Conservation (phyloP, 1,140 invertebrate genomes). For the Brachionus rotundiformis region DNA sequence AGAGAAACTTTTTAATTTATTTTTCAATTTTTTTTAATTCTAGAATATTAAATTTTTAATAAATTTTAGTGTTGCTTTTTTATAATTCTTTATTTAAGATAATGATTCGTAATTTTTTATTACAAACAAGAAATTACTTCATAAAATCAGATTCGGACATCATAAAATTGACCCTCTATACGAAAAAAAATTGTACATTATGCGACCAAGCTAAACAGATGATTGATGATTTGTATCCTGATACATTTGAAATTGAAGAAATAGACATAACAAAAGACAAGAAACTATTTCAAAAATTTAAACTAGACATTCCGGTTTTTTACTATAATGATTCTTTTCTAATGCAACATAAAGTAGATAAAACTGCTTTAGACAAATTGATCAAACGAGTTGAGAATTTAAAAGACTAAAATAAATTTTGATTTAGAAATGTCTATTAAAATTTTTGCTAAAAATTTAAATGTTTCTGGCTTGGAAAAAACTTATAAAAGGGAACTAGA, state of each 20-base stretch:
- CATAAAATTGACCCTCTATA: slow-evolving; percentile 74
- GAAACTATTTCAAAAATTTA: slow-evolving; percentile 74
- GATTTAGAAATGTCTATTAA: slow-evolving; percentile 12
- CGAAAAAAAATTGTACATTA: slow-evolving; percentile 76
- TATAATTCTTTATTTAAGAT: neutral
- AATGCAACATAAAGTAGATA: slow-evolving; percentile 77
- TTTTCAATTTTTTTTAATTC: neutral
- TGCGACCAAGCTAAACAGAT: slow-evolving; percentile 78
- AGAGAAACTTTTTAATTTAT: neutral
- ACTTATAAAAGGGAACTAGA: slow-evolving; percentile 2
- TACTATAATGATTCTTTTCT: slow-evolving; percentile 79
- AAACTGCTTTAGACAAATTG: slow-evolving; percentile 58
- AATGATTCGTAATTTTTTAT: neutral
- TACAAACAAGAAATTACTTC: neutral
- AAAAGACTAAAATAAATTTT: neutral
- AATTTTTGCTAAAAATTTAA: slow-evolving; percentile 28
- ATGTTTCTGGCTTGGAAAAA: slow-evolving; percentile 30
- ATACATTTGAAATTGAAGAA: slow-evolving; percentile 66
- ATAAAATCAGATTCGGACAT: neutral
- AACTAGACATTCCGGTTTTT: slow-evolving; percentile 81
- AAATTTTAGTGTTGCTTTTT: neutral
- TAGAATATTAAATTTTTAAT: slow-evolving; percentile 4
- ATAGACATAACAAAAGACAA: slow-evolving; percentile 77
- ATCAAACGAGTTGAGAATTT: slow-evolving; percentile 55
- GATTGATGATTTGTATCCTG: slow-evolving; percentile 63